A percentile compares a stretch with the other conserved stretches of the same genome.
Conservation (phyloP, 2,113 vertebrate species). For the Ageneiosus marmoratus region DNA sequence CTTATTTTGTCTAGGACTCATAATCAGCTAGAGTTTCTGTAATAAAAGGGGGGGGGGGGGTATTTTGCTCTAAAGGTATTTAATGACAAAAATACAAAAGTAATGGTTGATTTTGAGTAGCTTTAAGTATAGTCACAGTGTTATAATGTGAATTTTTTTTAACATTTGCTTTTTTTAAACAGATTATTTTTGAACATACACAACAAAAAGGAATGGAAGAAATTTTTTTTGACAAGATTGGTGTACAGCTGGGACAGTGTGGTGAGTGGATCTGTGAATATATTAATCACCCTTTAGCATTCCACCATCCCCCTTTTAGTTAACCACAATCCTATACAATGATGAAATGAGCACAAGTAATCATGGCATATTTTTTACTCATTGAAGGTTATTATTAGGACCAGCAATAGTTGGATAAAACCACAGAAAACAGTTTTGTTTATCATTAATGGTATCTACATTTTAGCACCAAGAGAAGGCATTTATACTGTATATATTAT, state of each 20-base stretch:
- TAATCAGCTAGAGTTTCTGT: neutral
- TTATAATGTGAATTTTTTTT: neutral
- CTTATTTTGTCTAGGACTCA: neutral
- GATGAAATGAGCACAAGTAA: neutral
- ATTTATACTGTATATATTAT: neutral
- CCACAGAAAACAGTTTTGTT: neutral
- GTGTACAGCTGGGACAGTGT: constrained; percentile 69
- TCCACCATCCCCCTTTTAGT: neutral
- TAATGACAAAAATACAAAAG: neutral
- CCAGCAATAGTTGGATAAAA: neutral
- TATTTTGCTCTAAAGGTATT: neutral
- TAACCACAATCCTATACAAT: neutral
- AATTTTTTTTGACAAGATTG: constrained; percentile 67
- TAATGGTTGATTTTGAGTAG: neutral
- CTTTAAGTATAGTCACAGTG: neutral
- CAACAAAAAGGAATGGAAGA: constrained; percentile 63
- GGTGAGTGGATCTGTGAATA: constrained; percentile 62
- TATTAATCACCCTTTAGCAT: neutral
- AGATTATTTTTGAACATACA: constrained; percentile 78
- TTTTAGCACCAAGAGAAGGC: neutral
- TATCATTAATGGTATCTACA: neutral
- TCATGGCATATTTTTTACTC: neutral
- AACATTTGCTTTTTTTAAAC: constrained; percentile 29
- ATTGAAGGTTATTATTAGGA: neutral
- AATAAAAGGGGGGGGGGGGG: no score